Evolutionary conservation across 1,140 invertebrate species (phyloP).

Genomic region (Drosophila prosaltans): DNA sequence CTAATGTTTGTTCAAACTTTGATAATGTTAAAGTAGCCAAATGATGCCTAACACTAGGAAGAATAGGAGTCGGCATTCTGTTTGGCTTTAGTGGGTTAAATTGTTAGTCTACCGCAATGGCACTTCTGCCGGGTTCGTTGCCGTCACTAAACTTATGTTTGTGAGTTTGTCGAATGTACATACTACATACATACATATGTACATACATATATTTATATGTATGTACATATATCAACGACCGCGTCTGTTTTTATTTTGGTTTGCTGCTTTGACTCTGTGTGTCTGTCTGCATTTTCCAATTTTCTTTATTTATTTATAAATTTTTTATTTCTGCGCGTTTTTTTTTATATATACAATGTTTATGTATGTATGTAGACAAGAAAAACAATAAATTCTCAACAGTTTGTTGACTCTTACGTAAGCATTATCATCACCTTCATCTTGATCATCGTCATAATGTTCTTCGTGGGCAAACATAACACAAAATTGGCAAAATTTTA

Average conservation of each 20-base stretch:
- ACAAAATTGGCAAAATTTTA: slow-evolving; percentile 43
- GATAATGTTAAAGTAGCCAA: too few relatives aligned
- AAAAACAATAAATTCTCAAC: slow-evolving; percentile 44
- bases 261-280: slow-evolving; percentile 43
- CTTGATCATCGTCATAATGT: slow-evolving; percentile 23
- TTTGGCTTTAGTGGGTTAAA: slow-evolving; percentile 8
- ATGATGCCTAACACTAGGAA: too few relatives aligned
- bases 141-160: slow-evolving; percentile 4
- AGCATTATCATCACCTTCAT: slow-evolving; percentile 48
- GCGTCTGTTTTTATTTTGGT: slow-evolving; percentile 74
- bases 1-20: too few relatives aligned
- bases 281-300: slow-evolving; percentile 51
- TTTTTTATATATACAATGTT: not conserved
- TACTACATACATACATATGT: not conserved
- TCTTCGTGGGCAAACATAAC: slow-evolving; percentile 47
- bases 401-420: slow-evolving; percentile 78
- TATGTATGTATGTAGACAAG: too few relatives aligned
- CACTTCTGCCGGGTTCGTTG: slow-evolving; percentile 20
- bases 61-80: too few relatives aligned
- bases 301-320: slow-evolving; percentile 68
- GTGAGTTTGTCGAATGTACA: not conserved
- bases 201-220: not conserved
- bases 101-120: not conserved
- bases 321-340: slow-evolving; percentile 30
- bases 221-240: slow-evolving; percentile 40